Evolutionary conservation across 2,113 vertebrate species (phyloP), one percentile per base, ranked within the genome.

Genomic region (Heptranchias perlo): DNA sequence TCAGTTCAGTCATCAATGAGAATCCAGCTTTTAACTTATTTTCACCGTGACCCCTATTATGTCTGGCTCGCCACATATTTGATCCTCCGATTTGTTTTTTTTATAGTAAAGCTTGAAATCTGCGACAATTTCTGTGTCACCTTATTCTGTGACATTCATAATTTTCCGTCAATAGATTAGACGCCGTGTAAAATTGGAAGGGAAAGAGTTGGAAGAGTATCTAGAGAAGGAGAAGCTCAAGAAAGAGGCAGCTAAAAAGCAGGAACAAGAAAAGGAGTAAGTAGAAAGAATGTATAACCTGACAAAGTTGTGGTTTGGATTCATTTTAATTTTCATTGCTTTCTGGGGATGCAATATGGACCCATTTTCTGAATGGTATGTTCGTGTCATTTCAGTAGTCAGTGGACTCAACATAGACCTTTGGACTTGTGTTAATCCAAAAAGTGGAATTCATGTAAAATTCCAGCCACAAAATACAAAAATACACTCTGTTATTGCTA

Each of bases 191-290:
- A 99, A 99, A 96, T 98, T 99, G 0, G 99, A 99, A 98, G 99
- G 99, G 96, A 99, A 98, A 96, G 99, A 99, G 96, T 98, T 99
- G 96, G 99, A 99, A 84, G 99, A 99, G 73, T 99, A 98, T 96
- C 96, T 99, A 49, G 99, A 99, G 96, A 99, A 99, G 96, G 99
- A 99, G 86, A 99, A 98, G 96, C 96, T 98, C 44, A 99, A 99
- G 97, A 99, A 99, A 97, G 99, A 99, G 97, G 99, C 98, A 35
- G 99, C 99, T 16, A 99, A 99, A 97, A 99, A 99, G 96, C 97
- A 99, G 25, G 99, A 99, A 97, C 99, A 99, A 96, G 99, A 98
- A n/a, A 99, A 99, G 98, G 99, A 99, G 99, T 99, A 97, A 98
- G 99, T 98, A 25, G 35, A 58, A 13, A 21, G n/a, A n/a, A 10